Evolutionary conservation across 2,888 invertebrate species (phyloP).

Genomic region (Watsonalla cultraria): DNA sequence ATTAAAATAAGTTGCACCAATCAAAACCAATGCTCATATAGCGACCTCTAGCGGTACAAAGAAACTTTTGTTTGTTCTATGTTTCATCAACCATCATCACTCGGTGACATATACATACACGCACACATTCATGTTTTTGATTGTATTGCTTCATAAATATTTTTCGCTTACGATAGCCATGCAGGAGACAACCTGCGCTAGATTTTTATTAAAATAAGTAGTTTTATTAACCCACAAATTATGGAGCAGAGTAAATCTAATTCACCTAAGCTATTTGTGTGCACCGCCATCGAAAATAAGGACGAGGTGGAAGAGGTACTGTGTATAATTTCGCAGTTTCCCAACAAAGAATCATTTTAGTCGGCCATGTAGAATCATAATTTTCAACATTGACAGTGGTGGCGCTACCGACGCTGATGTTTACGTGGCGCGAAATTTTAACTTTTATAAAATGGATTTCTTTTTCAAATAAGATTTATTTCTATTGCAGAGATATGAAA

Average conservation of each 20-base stretch:
- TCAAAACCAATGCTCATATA: conserved; percentile 6
- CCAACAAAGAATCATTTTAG: conserved; percentile 72
- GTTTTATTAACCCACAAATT: conserved; percentile 66
- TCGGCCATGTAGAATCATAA: conserved; percentile 73
- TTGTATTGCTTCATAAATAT: conserved; percentile 75
- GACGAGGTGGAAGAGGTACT: conserved; percentile 94
- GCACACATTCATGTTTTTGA: conserved; percentile 64
- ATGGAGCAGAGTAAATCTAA: conserved; percentile 80
- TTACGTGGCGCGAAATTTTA: conserved; percentile 65
- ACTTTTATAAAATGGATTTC: conserved; percentile 33
- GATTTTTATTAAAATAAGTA: conserved; percentile 79
- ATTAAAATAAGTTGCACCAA: conserved; percentile 9
- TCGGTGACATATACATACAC: conserved; percentile 40
- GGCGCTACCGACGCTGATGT: conserved; percentile 59
- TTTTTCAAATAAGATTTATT: conserved; percentile 17
- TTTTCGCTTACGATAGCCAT: conserved; percentile 80
- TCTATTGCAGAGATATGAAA: conserved; percentile 91
- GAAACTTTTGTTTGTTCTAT: conserved; percentile 25
- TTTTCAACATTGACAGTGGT: conserved; percentile 65
- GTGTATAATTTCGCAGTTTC: conserved; percentile 69
- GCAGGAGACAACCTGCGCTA: conserved; percentile 79
- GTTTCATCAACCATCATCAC: conserved; percentile 6
- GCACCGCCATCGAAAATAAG: conserved; percentile 90
- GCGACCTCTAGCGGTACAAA: conserved; percentile 39
- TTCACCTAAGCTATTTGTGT: conserved; percentile 88